Evolutionary conservation across 2,797 vertebrate species (phyloP).

Genomic region (Vespertilio murinus): DNA sequence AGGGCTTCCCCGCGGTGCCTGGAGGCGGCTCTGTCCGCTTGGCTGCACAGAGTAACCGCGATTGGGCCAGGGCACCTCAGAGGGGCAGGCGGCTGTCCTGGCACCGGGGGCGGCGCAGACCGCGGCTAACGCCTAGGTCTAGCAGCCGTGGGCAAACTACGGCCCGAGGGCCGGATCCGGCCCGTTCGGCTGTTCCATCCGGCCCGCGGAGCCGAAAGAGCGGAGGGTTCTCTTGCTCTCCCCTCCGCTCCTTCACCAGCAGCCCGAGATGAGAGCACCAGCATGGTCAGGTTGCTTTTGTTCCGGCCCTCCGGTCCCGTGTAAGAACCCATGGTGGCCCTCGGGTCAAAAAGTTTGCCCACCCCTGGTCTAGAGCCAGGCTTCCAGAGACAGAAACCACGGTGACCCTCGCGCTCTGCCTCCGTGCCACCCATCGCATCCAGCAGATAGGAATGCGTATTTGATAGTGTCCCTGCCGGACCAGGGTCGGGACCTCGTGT

Average conservation of each 20-base stretch:
- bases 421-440: background rate
- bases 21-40: background rate
- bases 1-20: background rate
- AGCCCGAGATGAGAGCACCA: too few relatives aligned
- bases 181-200: too few relatives aligned
- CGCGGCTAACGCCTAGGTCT: background rate
- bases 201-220: too few relatives aligned
- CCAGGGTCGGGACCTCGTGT: accelerated
- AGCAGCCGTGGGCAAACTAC: too few relatives aligned
- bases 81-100: background rate
- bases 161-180: too few relatives aligned
- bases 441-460: too few relatives aligned
- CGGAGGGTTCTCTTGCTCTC: too few relatives aligned
- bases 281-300: too few relatives aligned
- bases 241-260: too few relatives aligned
- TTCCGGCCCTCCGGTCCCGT: too few relatives aligned
- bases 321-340: too few relatives aligned
- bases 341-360: too few relatives aligned
- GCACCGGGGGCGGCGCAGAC: background rate
- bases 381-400: background rate
- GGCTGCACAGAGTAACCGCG: background rate
- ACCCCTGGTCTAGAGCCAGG: background rate
- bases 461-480: background rate
- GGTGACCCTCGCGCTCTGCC: background rate
- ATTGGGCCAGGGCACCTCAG: background rate